These are phyloP conservation scores for Ceratoteleas bidentatus DNA, from an alignment of 1,140 invertebrate genomes.

Conservation along the genomic window DNA sequence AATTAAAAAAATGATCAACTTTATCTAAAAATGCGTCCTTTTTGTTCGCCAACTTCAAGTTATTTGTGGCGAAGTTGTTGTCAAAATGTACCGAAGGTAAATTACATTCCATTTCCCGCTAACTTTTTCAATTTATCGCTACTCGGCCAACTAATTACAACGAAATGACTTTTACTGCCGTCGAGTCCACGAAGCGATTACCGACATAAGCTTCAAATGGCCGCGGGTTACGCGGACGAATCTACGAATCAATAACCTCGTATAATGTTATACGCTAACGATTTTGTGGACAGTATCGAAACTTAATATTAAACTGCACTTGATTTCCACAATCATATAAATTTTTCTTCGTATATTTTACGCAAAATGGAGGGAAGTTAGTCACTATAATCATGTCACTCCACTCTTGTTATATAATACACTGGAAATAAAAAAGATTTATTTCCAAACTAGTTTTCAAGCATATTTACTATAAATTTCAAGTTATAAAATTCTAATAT, in stretches of 20 bases:
- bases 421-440: too few relatives aligned
- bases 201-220: conserved; percentile 65
- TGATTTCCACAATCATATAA: conserved; percentile 1
- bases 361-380: too few relatives aligned
- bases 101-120: conserved; percentile 79
- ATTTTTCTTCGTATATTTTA: too few relatives aligned
- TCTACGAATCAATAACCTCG: conserved; percentile 58
- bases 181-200: conserved; percentile 57
- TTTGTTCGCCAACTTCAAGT: conserved; percentile 55
- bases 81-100: conserved; percentile 69
- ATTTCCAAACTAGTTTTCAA: too few relatives aligned
- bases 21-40: conserved; percentile 11
- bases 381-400: too few relatives aligned
- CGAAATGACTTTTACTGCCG: conserved; percentile 75
- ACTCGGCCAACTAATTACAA: conserved; percentile 78
- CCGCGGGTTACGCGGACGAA: conserved; percentile 57
- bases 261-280: conserved; percentile 47
- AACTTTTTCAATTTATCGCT: conserved; percentile 80
- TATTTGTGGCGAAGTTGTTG: conserved; percentile 61
- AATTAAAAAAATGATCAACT: conserved; percentile 37
- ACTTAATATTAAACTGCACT: conserved; percentile 21
- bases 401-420: too few relatives aligned
- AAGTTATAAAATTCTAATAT: too few relatives aligned
- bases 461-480: too few relatives aligned
- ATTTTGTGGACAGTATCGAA: conserved; percentile 12